A percentile compares a stretch with the other conserved stretches of the same genome.
These are phyloP conservation scores for Ginglymostoma cirratum DNA, from an alignment of 2,113 vertebrate genomes.

Conservation along the genomic window DNA sequence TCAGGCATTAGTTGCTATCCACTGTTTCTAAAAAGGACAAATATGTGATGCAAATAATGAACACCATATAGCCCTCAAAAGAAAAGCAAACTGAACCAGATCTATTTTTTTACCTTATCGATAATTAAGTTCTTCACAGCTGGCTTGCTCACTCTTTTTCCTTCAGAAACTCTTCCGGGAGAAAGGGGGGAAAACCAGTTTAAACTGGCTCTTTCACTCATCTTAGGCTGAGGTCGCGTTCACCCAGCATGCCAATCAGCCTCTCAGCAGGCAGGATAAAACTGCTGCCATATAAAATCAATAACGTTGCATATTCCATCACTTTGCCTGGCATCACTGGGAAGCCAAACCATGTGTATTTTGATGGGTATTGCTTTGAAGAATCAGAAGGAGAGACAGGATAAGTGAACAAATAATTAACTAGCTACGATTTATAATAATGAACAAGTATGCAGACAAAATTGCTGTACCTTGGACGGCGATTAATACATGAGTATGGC, in stretches of 20 bases:
- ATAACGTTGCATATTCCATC: conserved; percentile 12
- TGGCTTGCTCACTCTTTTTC: neutral
- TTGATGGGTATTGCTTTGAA: conserved; percentile 5
- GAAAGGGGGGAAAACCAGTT: neutral
- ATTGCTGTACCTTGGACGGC: neutral
- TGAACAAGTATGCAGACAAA: neutral
- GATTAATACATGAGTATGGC: conserved; percentile 11
- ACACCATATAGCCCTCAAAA: neutral
- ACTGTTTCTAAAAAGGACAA: neutral
- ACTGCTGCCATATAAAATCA: conserved; percentile 17
- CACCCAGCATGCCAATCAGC: conserved; percentile 23
- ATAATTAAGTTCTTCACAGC: conserved; percentile 28
- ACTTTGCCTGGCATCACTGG: conserved; percentile 18
- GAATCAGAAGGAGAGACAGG: neutral
- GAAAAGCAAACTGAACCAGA: neutral
- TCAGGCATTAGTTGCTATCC: neutral
- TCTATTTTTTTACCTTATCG: neutral
- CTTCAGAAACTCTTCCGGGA: neutral
- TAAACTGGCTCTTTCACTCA: conserved; percentile 6
- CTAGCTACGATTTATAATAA: conserved; percentile 23
- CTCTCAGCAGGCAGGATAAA: neutral
- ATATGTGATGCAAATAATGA: neutral
- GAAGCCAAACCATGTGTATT: neutral
- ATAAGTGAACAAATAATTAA: conserved; percentile 20
- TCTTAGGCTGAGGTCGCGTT: conserved; percentile 3